A percentile compares a stretch with the other conserved stretches of the same genome.
These are phyloP conservation scores for Drosophila kambysellisi DNA, from an alignment of 2,888 invertebrate genomes.

Conservation along the genomic window DNA sequence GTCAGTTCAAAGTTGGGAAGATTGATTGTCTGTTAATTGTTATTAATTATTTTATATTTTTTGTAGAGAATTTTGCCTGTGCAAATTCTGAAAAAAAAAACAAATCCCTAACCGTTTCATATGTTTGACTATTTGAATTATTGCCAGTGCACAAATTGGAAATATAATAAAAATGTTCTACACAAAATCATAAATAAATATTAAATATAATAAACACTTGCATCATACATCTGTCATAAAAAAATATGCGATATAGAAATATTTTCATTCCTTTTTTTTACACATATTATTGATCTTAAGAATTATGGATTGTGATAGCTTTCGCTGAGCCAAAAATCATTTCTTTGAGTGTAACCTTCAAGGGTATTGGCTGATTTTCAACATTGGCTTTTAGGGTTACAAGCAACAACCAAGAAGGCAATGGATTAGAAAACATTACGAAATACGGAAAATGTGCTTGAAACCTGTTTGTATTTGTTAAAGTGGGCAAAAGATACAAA, in stretches of 20 bases:
- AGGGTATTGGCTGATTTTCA: conserved; percentile 27
- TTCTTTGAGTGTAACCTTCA: conserved; percentile 34
- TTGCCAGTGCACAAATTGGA: background rate
- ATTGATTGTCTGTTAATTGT: background rate
- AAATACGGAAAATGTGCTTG: conserved; percentile 37
- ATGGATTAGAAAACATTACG: conserved; percentile 32
- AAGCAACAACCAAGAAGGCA: conserved; percentile 12
- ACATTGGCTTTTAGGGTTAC: conserved; percentile 18
- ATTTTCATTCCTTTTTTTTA: background rate
- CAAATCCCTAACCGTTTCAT: background rate
- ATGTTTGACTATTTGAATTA: background rate
- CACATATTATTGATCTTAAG: conserved; percentile 21
- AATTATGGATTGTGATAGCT: conserved; percentile 1
- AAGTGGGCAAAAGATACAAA: conserved; percentile 16
- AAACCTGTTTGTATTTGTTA: conserved; percentile 29
- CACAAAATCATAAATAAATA: background rate
- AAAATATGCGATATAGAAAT: background rate
- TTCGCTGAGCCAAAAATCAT: conserved; percentile 2
- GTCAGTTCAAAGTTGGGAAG: background rate
- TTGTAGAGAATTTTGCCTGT: background rate
- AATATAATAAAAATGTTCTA: background rate
- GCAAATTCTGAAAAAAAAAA: background rate
- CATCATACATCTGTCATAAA: background rate
- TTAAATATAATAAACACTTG: background rate
- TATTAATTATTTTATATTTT: background rate